A percentile compares a stretch with the other conserved stretches of the same genome.
Conservation (phyloP, 2,888 invertebrate species). For the Leistus spinibarbis region DNA sequence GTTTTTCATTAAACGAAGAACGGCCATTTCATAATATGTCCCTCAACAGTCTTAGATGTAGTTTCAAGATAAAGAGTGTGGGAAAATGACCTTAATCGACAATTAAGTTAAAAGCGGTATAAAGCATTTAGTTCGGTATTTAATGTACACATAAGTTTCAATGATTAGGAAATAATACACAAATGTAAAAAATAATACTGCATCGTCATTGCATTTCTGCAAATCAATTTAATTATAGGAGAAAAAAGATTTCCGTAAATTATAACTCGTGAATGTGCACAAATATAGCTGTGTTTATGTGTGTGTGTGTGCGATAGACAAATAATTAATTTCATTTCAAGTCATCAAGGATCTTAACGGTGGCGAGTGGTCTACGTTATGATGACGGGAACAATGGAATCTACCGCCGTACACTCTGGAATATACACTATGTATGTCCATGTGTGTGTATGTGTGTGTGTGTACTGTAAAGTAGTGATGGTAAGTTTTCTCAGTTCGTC, state of each 20-base stretch:
- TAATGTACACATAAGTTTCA: not conserved
- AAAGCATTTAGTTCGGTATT: no score
- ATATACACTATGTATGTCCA: no score
- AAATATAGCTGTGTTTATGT: slow-evolving; percentile 1
- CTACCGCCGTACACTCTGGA: not conserved
- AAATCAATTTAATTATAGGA: not conserved
- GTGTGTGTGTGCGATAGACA: slow-evolving; percentile 9
- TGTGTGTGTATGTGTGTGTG: not conserved
- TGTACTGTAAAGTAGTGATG: not conserved
- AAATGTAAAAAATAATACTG: not conserved
- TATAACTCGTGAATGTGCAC: slow-evolving; percentile 35
- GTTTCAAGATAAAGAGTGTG: no score
- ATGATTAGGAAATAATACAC: not conserved
- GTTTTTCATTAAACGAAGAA: no score
- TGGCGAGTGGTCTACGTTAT: not conserved
- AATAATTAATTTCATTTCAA: slow-evolving; percentile 33
- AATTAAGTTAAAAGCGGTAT: no score
- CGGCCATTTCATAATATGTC: no score
- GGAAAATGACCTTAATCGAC: no score
- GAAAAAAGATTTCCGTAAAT: slow-evolving; percentile 24
- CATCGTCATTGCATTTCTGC: not conserved
- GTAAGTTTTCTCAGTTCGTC: not conserved
- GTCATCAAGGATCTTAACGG: slow-evolving; percentile 20
- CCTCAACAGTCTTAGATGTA: no score
- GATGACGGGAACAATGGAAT: not conserved